These are phyloP conservation scores for Polypedilum pembai DNA, from an alignment of 1,140 invertebrate genomes.

Conservation along the genomic window DNA sequence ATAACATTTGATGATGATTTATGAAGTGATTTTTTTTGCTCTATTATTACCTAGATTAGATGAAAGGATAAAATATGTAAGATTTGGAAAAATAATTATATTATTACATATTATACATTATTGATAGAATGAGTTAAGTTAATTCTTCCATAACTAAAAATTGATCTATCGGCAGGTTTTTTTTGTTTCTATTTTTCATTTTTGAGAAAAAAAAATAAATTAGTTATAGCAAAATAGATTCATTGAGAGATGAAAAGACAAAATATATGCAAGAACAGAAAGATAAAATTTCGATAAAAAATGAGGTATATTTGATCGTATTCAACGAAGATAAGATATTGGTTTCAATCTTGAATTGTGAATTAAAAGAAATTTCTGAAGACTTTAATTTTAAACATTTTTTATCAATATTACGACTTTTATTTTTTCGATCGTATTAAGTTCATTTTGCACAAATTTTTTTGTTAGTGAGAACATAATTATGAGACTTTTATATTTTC, in stretches of 20 bases:
- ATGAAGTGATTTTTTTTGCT: slow-evolving; percentile 12
- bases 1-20: neutral
- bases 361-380: slow-evolving; percentile 1
- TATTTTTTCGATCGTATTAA: neutral
- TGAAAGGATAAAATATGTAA: neutral
- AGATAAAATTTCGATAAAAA: neutral
- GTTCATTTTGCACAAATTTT: slow-evolving; percentile 17
- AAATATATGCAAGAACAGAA: neutral
- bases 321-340: slow-evolving; percentile 13
- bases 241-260: neutral
- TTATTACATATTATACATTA: neutral
- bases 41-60: neutral
- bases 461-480: no score
- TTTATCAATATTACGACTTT: slow-evolving; percentile 10
- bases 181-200: neutral
- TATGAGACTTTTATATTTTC: no score
- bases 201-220: neutral
- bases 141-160: no score
- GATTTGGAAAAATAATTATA: neutral
- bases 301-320: neutral
- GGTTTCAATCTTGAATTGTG: slow-evolving; percentile 16
- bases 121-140: no score
- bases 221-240: no score
- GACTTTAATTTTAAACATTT: neutral
- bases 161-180: neutral